Evolutionary conservation across 1,140 invertebrate genomes (phyloP).

Genomic region (Megathymus violae): DNA sequence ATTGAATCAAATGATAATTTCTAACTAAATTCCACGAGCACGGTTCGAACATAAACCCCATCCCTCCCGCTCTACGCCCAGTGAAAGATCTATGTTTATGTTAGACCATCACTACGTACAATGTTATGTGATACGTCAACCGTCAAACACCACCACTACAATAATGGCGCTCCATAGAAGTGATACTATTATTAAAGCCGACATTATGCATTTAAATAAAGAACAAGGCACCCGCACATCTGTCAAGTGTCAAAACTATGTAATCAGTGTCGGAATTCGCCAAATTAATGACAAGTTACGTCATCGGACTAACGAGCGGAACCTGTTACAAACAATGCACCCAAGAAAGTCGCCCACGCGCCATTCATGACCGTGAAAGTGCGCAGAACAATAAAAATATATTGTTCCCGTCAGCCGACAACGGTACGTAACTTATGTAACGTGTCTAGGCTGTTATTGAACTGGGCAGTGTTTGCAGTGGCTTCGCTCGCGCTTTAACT

Average conservation of each 20-base stretch:
- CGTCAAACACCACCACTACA: not conserved
- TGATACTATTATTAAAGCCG: not conserved
- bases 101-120: no score
- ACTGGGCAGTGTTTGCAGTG: not conserved
- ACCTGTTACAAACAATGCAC: conserved; percentile 40
- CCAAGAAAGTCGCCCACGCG: conserved; percentile 57
- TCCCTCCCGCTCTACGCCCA: no score
- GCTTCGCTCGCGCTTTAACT: not conserved
- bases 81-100: no score
- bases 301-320: conserved; percentile 38
- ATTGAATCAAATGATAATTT: no score
- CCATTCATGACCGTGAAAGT: conserved; percentile 66
- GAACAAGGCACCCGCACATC: conserved; percentile 1
- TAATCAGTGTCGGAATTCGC: conserved; percentile 29
- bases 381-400: conserved; percentile 56
- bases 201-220: not conserved
- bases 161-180: not conserved
- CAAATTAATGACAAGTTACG: conserved; percentile 38
- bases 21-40: no score
- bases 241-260: conserved; percentile 18
- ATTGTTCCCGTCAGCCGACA: conserved; percentile 48
- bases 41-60: no score
- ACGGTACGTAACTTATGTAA: conserved; percentile 26
- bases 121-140: no score
- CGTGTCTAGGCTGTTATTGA: not conserved